phyloP scores from a whole-genome alignment of 2,113 vertebrate genomes.

The Cepphus grylle region DNA sequence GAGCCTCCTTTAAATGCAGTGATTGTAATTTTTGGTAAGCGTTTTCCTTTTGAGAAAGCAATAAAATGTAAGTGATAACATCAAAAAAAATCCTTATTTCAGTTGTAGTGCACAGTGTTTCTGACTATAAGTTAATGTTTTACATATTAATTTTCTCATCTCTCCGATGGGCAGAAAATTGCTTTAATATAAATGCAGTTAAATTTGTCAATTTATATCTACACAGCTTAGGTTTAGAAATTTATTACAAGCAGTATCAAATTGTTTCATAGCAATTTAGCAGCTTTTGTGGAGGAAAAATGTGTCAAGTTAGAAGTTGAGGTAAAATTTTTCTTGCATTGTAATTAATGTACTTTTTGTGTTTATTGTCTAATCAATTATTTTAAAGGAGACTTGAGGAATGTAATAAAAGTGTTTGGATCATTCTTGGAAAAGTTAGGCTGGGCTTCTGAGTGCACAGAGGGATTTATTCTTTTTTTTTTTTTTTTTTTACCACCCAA shows the following conservation, averaged over 20 bases:
- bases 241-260: conserved; percentile 51
- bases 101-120: conserved; percentile 37
- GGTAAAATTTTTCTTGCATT: conserved; percentile 22
- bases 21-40: conserved; percentile 47
- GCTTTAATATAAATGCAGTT: conserved; percentile 68
- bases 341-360: conserved; percentile 63
- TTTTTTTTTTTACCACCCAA: background rate
- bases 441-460: background rate
- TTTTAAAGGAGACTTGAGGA: conserved; percentile 38
- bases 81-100: conserved; percentile 44
- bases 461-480: background rate
- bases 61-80: conserved; percentile 50
- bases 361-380: conserved; percentile 60
- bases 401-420: conserved; percentile 8
- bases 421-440: conserved; percentile 20
- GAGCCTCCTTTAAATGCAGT: conserved; percentile 41
- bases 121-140: conserved; percentile 65
- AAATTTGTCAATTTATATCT: conserved; percentile 69
- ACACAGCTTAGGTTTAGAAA: conserved; percentile 35
- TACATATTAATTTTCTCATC: conserved; percentile 70
- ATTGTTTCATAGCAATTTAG: conserved; percentile 53
- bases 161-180: conserved; percentile 70
- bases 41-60: conserved; percentile 51
- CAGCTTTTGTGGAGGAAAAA: conserved; percentile 48
- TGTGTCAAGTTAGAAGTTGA: background rate